Base-by-base conservation (phyloP, 2,113 vertebrate species). In the Columbina picui region DNA sequence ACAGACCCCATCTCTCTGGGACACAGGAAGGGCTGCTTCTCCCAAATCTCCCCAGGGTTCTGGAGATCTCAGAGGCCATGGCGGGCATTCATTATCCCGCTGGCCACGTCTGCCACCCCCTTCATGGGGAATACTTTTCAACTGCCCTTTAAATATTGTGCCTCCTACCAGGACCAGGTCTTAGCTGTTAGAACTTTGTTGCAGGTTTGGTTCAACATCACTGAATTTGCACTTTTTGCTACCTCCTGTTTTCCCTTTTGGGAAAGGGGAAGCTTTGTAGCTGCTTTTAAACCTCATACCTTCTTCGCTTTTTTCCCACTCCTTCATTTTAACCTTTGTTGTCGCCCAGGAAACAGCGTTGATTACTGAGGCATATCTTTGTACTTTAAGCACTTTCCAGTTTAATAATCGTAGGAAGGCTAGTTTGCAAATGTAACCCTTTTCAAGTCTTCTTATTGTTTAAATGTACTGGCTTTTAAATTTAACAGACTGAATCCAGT, bases 341-440 rank as follows among this genome's bases (percentile, higher is more conserved):
- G 11, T 70, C 7, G 0, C 68, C 38, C 60, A 50, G 55, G 56
- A 67, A 85, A 71, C 15, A 79, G 1, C 8, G 0, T 0, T 64
- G 67, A 8, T 77, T 81, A 89, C n/a, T 50, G 64, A 93, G 50
- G 41, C 69, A 19, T 84, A 47, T 63, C 74, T 82, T 81, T 75
- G 65, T 78, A 71, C 60, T 87, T 89, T 12, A 49, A 71, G 34
- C 53, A 55, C 52, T 87, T 91, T 87, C 22, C 38, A 63, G 69
- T 78, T 89, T 78, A 82, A 29, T 89, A 89, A 47, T 52, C 34
- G 56, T 30, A 78, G 60, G 21, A 91, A 77, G 15, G 15, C 12
- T 83, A 74, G 27, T 64, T 87, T 65, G n/a, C 68, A 87, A 77
- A 74, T 21, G 8, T 34, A 93, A 74, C 20, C 12, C 32, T 81